Evolutionary conservation across 2,888 invertebrate genomes (phyloP), one percentile per base, ranked within the genome.

Genomic region (Nesidiocoris tenuis): DNA sequence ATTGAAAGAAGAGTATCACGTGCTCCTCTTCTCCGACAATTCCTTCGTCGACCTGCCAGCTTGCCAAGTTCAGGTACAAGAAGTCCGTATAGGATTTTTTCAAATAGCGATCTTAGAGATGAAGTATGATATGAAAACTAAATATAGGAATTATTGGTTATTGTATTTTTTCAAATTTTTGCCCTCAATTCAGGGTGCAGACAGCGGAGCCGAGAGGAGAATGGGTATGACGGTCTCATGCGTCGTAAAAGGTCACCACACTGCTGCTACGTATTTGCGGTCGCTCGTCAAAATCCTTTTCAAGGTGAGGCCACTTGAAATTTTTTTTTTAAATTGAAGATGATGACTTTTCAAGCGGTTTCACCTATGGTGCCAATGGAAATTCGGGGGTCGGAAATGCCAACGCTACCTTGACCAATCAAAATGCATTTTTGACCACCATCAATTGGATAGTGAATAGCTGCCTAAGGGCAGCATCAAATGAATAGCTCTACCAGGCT

Each of bases 21-120:
- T 86, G 80, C 88, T 90, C 1, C 87, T 87, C 77, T 90, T 90
- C 82, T 85, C 85, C n/a, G 88, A 88, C 80, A 84, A 85, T 56
- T 87, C 88, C 19, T 87, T 87, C 81, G 87, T 88, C 78, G 86
- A 88, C 24, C 87, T 77, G 7, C 72, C 66, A 3, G 70, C 56
- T 7, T 67, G 63, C 63, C 71, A 76, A 21, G 71, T 77, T 21
- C 65, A 68, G 18, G 77, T 78, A 61, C n/a, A n/a, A 76, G 67
- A 72, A 76, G 5, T 16, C 17, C 17, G 12, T 17, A 7, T 7
- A 16, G 16, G 54, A 54, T 54, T 54, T 54, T 12, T 54, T 21
- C n/a, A n/a, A n/a, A n/a, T n/a, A n/a, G n/a, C n/a, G n/a, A n/a
- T n/a, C n/a, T n/a, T n/a, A n/a, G n/a, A n/a, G n/a, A n/a, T n/a